These are phyloP conservation scores for Rhagonycha fulva DNA, from an alignment of 2,888 invertebrate genomes.

Conservation along the genomic window DNA sequence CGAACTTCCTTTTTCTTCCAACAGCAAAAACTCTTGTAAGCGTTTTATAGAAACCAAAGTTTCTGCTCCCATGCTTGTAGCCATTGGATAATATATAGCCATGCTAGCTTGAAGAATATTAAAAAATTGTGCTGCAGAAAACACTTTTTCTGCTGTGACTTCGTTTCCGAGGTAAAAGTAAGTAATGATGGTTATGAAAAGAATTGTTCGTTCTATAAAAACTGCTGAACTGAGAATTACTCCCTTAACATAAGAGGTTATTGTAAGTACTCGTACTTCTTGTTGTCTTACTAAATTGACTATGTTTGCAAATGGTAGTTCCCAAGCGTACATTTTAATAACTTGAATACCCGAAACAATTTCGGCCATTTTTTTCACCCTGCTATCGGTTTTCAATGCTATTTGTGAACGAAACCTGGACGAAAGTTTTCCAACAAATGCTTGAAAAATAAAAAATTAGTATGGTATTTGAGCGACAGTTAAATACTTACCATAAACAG, in stretches of 20 bases:
- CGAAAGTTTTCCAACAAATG: slow-evolving; percentile 33
- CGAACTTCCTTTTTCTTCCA: slow-evolving; percentile 59
- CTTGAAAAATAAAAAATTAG: slow-evolving; percentile 17
- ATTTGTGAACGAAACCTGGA: slow-evolving; percentile 48
- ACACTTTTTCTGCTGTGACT: slow-evolving; percentile 56
- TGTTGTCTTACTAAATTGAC: slow-evolving; percentile 24
- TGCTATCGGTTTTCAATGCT: slow-evolving; percentile 60
- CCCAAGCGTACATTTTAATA: slow-evolving; percentile 78
- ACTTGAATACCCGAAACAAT: slow-evolving; percentile 71
- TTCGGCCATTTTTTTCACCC: slow-evolving; percentile 71
- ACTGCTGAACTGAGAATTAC: slow-evolving; percentile 74
- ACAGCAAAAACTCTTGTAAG: slow-evolving; percentile 60
- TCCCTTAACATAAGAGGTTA: slow-evolving; percentile 64
- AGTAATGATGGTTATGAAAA: slow-evolving; percentile 76
- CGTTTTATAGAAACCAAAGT: slow-evolving; percentile 60
- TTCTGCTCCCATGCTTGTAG: slow-evolving; percentile 63
- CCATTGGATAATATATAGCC: slow-evolving; percentile 64
- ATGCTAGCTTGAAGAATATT: slow-evolving; percentile 59
- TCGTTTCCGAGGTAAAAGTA: slow-evolving; percentile 70
- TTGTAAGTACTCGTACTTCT: slow-evolving; percentile 37
- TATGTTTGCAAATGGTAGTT: slow-evolving; percentile 63
- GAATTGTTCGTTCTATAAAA: slow-evolving; percentile 79
- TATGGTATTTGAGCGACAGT: not conserved
- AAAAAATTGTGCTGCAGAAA: slow-evolving; percentile 56
- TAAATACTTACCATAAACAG: slow-evolving; percentile 54